Evolutionary conservation across 2,888 invertebrate species (phyloP), one percentile per base, ranked within the genome.

Genomic region (Glaucopsyche alexis): DNA sequence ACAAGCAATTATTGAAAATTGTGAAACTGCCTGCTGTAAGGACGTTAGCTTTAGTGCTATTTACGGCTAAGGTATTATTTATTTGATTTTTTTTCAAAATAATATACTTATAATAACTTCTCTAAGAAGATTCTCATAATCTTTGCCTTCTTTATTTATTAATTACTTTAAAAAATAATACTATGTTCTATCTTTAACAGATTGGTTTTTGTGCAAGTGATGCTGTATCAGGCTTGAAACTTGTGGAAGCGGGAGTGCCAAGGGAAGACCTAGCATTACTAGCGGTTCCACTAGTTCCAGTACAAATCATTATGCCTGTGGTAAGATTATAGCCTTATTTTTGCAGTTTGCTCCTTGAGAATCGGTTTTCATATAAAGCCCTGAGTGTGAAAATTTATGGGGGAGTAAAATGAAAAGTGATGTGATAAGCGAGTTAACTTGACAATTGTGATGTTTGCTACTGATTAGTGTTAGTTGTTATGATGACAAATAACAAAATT

Each of bases 191-290:
- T 60, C 72, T 75, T 78, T 90, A 93, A 74, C 84, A 98, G 98
- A 94, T 99, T 78, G 98, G 98, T 4, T 99, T 99, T 91, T 96
- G 98, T 55, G 98, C 99, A 0, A 96, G 98, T 75, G 99, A 99
- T 92, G 96, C 98, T 38, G 97, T 99, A 0, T 98, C 99, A 29
- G 96, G 97, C 2, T 93, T 99, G 75, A 99, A 99, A 89, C 92
- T 99, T 71, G 97, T 99, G 0, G 99, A 99, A 87, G 97, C 97
- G 42, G 99, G 99, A 14, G 97, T 99, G 71, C 98, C 99, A 0
- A 98, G 98, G 83, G 99, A 99, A 85, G 96, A 97, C 80, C 90
- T 99, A 74, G 99, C 99, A 0, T 90, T 99, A 73, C 94, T 99
- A 82, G 98, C 98, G 1, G 95, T 99, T 52, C 99, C 99, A 14